Evolutionary conservation across 2,888 invertebrate species (phyloP), one percentile per base, ranked within the genome.

Genomic region (Trichogramma evanescens): DNA sequence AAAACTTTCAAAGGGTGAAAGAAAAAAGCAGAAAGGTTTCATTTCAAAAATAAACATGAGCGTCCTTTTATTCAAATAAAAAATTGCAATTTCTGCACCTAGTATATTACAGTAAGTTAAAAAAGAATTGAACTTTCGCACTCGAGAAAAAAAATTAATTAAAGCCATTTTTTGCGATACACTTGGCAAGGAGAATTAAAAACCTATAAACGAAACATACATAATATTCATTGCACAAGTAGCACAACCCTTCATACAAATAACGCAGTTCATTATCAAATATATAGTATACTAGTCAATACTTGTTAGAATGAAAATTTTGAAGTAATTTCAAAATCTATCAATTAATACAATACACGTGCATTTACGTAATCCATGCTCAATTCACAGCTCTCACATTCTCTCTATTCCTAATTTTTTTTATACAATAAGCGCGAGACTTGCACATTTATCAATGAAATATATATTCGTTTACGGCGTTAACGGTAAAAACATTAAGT

Each of bases 81-180:
- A 63, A 70, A 69, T 66, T 61, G 50, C 39, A 63, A 65, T 68
- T 69, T 64, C 65, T 70, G 63, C 66, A 66, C 66, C 72, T 72
- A 69, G 62, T 72, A 72, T 71, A 69, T 72, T 74, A 76, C 72
- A 75, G 69, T 71, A 65, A 71, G 68, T 71, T 72, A 65, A 71
- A 68, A 70, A 71, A 66, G 64, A 58, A 61, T 65, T 60, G 26
- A 26, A 26, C 26, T 26, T 26, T 26, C 26, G 26, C 26, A 26
- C 26, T 26, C 26, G 3, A 26, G 26, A 26, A 26, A 26, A 26
- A 69, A 69, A 70, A 72, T 72, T 69, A 70, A 67, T 68, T 70
- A 71, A 68, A 65, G 67, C 64, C 64, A 64, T 56, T 56, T 67
- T 65, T 62, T 26, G 8, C 38, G 10, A 44, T 66, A 64, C 64